Conservation (phyloP, 1,140 invertebrate species). For the Latrodectus geometricus region DNA sequence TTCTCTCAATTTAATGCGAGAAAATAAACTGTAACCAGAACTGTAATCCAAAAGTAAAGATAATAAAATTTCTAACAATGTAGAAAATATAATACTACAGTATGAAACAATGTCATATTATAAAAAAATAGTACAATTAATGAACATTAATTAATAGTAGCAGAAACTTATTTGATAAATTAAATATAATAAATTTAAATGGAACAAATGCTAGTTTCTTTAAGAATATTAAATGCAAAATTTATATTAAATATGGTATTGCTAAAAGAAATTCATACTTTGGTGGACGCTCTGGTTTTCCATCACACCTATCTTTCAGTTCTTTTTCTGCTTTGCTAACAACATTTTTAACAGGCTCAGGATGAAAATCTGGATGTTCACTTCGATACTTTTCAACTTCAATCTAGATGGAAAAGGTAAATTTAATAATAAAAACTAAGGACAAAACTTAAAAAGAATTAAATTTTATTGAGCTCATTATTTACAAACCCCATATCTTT, state of each 20-base stretch:
- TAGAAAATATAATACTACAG: too few species aligned
- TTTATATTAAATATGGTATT: too few species aligned
- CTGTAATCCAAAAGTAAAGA: constrained; percentile 54
- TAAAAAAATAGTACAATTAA: too few species aligned
- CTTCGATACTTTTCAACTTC: constrained; percentile 64
- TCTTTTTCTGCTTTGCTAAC: constrained; percentile 66
- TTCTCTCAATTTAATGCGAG: constrained; percentile 70
- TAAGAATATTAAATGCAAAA: too few species aligned
- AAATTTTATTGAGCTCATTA: neutral
- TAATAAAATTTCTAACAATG: too few species aligned
- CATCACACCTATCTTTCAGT: constrained; percentile 65
- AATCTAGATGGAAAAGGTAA: constrained; percentile 33
- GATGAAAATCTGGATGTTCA: constrained; percentile 64
- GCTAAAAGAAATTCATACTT: constrained; percentile 56
- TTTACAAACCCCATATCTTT: constrained; percentile 64
- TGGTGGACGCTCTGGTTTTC: constrained; percentile 66
- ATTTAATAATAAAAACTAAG: neutral
- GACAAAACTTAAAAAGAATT: neutral
- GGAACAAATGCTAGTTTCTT: too few species aligned
- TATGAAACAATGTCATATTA: too few species aligned
- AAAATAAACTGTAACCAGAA: constrained; percentile 72
- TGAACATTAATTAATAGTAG: too few species aligned
- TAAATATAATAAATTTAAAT: too few species aligned
- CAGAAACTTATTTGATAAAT: too few species aligned
- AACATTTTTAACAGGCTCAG: constrained; percentile 63